Evolutionary conservation across 2,113 vertebrate species (phyloP), one percentile per base, ranked within the genome.

Genomic region (Rhabdomys dilectus): DNA sequence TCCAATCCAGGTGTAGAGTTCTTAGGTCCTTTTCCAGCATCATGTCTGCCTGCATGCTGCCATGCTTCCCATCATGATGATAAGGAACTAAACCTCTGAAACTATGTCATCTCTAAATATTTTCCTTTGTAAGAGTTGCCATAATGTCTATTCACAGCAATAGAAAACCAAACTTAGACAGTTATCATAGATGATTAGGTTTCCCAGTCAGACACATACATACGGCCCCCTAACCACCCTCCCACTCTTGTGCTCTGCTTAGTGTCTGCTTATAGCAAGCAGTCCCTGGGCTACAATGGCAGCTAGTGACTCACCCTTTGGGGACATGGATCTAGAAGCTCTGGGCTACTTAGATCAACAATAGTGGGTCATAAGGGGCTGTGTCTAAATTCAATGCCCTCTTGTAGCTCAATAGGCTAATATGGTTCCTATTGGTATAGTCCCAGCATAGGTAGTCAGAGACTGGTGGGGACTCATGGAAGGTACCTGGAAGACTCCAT

Each of bases 141-240:
- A 31, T 73, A 22, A 24, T 60, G 36, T 13, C 10, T 82, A 7
- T 26, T 60, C n/a, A 39, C 1, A 60, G 22, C 80, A 82, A 39
- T 16, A 60, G 53, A n/a, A 56, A 36, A 53, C 19, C n/a, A n/a
- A 21, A 42, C 53, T n/a, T 24, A 58, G 53, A 81, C 29, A 31
- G 12, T 39, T 39, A 12, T 24, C 80, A 84, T n/a, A 60, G 80
- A 29, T 29, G 6, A 62, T 1, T 60, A 62, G n/a, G 36, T 29
- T 84, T 62, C 22, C 7, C 24, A 84, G 22, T 60, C 22, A 82
- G 80, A 24, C 22, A 42, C 12, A 60, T 16, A 29, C 9, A 53
- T 2, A 9, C 6, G 31, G 2, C 3, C 5, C 19, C 5, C 10
- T 12, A 81, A 2, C 34, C 21, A 36, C 7, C 39, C 10, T 10